Evolutionary conservation across 2,797 vertebrate genomes (phyloP).

Genomic region (Takifugu ocellatus): DNA sequence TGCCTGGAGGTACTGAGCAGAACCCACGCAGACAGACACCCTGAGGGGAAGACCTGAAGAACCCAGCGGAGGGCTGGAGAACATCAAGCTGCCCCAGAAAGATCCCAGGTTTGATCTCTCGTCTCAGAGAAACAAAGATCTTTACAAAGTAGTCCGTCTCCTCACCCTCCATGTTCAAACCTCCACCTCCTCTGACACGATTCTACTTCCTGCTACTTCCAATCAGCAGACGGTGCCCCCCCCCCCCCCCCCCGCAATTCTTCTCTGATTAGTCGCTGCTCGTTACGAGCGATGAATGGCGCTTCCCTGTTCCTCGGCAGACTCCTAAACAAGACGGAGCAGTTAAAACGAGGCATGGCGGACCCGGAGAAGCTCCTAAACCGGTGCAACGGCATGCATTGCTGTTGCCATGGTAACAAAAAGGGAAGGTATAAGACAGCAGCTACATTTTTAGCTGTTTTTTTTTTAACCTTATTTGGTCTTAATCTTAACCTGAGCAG

Average conservation of each 20-base stretch:
- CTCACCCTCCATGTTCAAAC: background rate
- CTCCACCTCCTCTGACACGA: background rate
- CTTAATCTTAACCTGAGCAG: no score
- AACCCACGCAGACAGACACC: conserved; percentile 48
- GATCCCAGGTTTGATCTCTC: conserved; percentile 11
- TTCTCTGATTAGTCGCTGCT: background rate
- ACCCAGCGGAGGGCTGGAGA: conserved; percentile 26
- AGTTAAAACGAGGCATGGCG: no score
- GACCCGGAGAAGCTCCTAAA: no score
- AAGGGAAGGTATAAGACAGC: no score
- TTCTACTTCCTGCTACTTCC: no score
- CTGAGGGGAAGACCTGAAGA: conserved; percentile 41
- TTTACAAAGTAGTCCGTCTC: background rate
- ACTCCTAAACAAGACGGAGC: background rate
- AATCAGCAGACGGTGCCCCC: no score
- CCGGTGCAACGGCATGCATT: background rate
- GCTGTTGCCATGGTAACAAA: background rate
- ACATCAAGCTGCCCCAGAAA: background rate
- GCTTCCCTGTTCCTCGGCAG: conserved; percentile 29
- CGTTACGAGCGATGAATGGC: conserved; percentile 6
- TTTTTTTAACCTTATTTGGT: background rate
- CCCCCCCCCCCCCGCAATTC: background rate
- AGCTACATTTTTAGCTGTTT: background rate
- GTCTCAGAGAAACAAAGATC: background rate
- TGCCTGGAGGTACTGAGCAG: conserved; percentile 52